Conservation (phyloP, 2,797 vertebrate species). For the Geotrypetes seraphini region DNA sequence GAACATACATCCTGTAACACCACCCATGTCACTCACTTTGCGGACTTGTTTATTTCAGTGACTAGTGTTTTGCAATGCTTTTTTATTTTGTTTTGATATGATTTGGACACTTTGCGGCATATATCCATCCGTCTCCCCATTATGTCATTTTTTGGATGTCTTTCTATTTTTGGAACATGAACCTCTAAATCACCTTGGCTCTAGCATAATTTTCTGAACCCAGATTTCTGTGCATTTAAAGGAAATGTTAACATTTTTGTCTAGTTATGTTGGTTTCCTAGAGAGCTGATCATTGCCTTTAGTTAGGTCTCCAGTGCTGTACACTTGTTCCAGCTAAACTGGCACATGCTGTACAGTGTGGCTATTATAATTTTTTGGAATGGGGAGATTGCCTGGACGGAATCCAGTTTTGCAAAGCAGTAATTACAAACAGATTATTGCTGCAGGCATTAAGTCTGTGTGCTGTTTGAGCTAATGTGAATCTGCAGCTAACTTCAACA, state of each 20-base stretch:
- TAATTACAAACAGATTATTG: constrained; percentile 18
- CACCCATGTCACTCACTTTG: too few species aligned
- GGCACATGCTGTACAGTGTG: constrained; percentile 3
- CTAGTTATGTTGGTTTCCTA: constrained; percentile 9
- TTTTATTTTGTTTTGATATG: too few species aligned
- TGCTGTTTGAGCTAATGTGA: constrained; percentile 8
- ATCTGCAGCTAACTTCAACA: constrained; percentile 4
- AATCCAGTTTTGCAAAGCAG: constrained; percentile 11
- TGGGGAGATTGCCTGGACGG: neutral
- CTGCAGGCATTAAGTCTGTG: neutral
- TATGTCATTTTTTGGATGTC: too few species aligned
- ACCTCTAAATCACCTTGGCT: too few species aligned
- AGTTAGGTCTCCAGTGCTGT: constrained; percentile 1
- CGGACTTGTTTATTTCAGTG: too few species aligned
- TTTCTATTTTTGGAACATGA: too few species aligned
- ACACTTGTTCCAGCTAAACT: neutral
- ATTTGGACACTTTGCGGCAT: too few species aligned
- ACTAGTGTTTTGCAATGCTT: too few species aligned
- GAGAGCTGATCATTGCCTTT: neutral
- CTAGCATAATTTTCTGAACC: too few species aligned
- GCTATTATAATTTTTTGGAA: constrained; percentile 3
- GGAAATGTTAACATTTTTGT: constrained; percentile 31
- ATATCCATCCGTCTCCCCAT: too few species aligned
- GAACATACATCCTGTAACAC: too few species aligned
- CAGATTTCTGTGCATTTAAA: too few species aligned